Evolutionary conservation across 2,888 invertebrate species (phyloP).

Genomic region (Cheilosia vernalis): DNA sequence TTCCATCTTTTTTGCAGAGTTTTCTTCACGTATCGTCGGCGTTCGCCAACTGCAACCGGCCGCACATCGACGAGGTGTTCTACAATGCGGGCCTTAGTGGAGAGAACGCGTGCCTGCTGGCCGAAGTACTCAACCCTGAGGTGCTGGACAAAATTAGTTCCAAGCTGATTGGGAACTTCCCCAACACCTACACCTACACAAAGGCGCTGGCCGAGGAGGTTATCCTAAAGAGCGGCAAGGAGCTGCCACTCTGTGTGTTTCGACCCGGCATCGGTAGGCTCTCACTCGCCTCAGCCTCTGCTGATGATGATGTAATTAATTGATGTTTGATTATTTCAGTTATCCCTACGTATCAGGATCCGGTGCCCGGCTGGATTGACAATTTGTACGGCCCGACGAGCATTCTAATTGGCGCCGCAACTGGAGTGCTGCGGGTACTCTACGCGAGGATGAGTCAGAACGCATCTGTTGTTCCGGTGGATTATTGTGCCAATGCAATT

Average conservation of each 20-base stretch:
- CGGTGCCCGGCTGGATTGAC: slow-evolving; percentile 88
- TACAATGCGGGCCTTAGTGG: slow-evolving; percentile 82
- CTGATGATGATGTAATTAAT: slow-evolving; percentile 59
- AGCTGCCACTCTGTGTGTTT: slow-evolving; percentile 87
- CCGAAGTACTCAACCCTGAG: slow-evolving; percentile 80
- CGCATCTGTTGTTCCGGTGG: slow-evolving; percentile 84
- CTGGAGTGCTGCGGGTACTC: slow-evolving; percentile 85
- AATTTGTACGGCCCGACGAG: slow-evolving; percentile 87
- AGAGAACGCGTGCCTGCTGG: slow-evolving; percentile 80
- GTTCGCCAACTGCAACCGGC: slow-evolving; percentile 86
- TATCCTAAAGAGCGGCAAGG: slow-evolving; percentile 84
- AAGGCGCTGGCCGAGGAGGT: slow-evolving; percentile 88
- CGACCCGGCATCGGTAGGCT: slow-evolving; percentile 88
- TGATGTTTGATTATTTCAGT: slow-evolving; percentile 79
- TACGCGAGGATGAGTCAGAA: slow-evolving; percentile 79
- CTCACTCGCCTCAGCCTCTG: background rate
- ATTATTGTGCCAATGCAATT: slow-evolving; percentile 83
- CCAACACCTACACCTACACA: slow-evolving; percentile 90
- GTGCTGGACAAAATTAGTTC: slow-evolving; percentile 80
- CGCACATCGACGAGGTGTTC: slow-evolving; percentile 82
- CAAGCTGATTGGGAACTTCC: slow-evolving; percentile 81
- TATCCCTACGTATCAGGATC: slow-evolving; percentile 84
- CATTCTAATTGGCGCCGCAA: slow-evolving; percentile 84
- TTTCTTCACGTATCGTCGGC: slow-evolving; percentile 88
- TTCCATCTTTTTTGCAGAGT: slow-evolving; percentile 80